phyloP scores from a whole-genome alignment of 2,888 invertebrate genomes.

The Drosophila mimetica region DNA sequence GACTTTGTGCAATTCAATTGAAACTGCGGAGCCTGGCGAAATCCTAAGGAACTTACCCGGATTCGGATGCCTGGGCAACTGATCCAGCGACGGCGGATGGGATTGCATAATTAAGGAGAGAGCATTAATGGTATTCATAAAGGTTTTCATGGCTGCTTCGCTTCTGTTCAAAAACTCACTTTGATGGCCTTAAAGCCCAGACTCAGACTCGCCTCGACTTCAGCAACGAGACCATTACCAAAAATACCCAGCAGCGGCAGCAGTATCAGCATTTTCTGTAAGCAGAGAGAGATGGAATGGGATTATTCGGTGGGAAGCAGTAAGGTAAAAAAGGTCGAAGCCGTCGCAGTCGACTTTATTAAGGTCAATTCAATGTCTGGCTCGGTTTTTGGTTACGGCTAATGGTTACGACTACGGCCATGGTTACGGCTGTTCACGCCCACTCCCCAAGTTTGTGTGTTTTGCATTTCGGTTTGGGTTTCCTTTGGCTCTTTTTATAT shows the following conservation, averaged over 20 bases:
- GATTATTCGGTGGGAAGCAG: slow-evolving; percentile 4
- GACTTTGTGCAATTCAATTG: slow-evolving; percentile 5
- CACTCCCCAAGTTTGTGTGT: slow-evolving; percentile 28
- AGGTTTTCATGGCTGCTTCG: slow-evolving; percentile 34
- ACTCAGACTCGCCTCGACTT: slow-evolving; percentile 82
- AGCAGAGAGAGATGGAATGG: slow-evolving; percentile 39
- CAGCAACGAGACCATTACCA: slow-evolving; percentile 82
- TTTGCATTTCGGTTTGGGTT: slow-evolving; percentile 57
- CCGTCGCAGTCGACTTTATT: slow-evolving; percentile 67
- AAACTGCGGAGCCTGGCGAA: neutral
- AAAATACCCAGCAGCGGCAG: slow-evolving; percentile 83
- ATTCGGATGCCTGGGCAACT: slow-evolving; percentile 74
- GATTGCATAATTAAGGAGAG: slow-evolving; percentile 48
- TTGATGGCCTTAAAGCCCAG: slow-evolving; percentile 82
- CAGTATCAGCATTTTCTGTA: slow-evolving; percentile 84
- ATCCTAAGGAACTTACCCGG: slow-evolving; percentile 67
- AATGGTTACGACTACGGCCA: slow-evolving; percentile 62
- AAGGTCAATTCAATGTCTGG: slow-evolving; percentile 79
- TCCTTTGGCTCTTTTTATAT: slow-evolving; percentile 3
- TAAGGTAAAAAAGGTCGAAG: slow-evolving; percentile 47
- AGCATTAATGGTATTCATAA: slow-evolving; percentile 59
- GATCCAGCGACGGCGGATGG: slow-evolving; percentile 17
- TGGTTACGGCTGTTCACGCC: slow-evolving; percentile 19
- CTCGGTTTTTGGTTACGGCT: slow-evolving; percentile 61
- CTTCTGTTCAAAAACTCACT: slow-evolving; percentile 69